Evolutionary conservation across 2,888 invertebrate species (phyloP), one percentile per base, ranked within the genome.

Genomic region (Caenorhabditis wallacei): DNA sequence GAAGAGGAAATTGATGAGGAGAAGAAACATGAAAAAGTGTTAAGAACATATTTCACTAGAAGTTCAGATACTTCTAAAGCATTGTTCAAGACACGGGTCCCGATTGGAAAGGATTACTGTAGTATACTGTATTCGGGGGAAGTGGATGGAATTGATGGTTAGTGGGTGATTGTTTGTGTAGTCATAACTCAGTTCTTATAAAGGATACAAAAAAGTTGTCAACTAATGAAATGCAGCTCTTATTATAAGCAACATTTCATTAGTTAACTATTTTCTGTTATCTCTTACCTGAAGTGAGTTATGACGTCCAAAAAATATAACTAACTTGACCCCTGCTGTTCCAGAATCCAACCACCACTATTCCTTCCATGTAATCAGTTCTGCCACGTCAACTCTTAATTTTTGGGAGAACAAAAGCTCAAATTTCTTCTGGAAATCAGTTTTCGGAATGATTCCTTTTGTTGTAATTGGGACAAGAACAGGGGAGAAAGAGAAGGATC

Each of bases 381-480:
- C 37, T 11, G 59, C 59, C 18, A 37, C 40, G 2, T n/a, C 37
- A 1, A 59, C 59, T 59, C 22, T 40, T 3, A 4, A 37, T 22
- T 59, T 59, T 59, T 59, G 40, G 40, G 11, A 22, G 2, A 37
- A 59, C 0, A 37, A 59, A 3, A 59, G 59, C 22, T 10, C 10
- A 0, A 8, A 13, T 20, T 59, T 40, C 22, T 59, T 22, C 13
- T 59, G 59, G 59, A 13, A 40, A 16, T 16, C 59, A 13, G 59
- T 59, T 4, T 59, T 59, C 18, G 37, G 40, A 37, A 59, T 35
- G 3, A 37, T 40, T 13, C 22, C 40, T 2, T 40, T 5, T 11
- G 7, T 59, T 7, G 13, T 40, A 4, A 18, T 59, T 10, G 59
- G 59, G 7, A 59, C 59, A 13, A 59, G 59, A 40, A 59, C 59